Conservation (phyloP, 1,140 invertebrate genomes). For the Bombus confusus region DNA sequence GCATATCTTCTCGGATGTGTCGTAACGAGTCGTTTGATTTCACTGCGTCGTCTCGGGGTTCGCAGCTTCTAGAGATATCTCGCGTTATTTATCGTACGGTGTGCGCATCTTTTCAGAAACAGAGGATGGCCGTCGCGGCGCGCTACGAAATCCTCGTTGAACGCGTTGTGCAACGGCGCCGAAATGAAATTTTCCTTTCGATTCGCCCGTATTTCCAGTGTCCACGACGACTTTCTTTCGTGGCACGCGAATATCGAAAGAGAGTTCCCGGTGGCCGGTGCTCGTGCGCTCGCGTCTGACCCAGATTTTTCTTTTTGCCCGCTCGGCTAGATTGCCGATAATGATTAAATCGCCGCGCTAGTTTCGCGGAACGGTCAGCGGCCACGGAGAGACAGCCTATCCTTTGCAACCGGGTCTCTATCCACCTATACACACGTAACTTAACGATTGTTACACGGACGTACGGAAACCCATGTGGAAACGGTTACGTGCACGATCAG, state of each 20-base stretch:
- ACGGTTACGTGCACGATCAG: background rate
- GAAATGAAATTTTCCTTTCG: conserved; percentile 5
- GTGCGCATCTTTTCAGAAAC: too few relatives aligned
- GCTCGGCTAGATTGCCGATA: conserved; percentile 60
- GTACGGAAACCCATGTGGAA: background rate
- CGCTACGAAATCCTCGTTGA: too few relatives aligned
- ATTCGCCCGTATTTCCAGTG: background rate
- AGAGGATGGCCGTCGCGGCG: too few relatives aligned
- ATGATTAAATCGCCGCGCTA: conserved; percentile 61
- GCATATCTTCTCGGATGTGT: too few relatives aligned
- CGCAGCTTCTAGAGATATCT: too few relatives aligned
- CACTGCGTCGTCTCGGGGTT: too few relatives aligned
- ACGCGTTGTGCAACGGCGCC: background rate
- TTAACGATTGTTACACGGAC: conserved; percentile 36
- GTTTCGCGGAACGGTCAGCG: conserved; percentile 57
- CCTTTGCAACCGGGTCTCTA: conserved; percentile 34
- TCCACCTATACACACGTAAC: background rate
- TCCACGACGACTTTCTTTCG: conserved; percentile 11
- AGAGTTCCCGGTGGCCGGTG: conserved; percentile 8
- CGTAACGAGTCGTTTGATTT: background rate
- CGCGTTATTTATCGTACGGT: too few relatives aligned
- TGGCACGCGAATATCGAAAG: conserved; percentile 36
- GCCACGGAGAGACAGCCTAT: conserved; percentile 43
- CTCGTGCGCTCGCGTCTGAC: conserved; percentile 37
- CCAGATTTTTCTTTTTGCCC: conserved; percentile 61